Evolutionary conservation across 2,113 vertebrate genomes (phyloP), one percentile per base, ranked within the genome.

Genomic region (Brachypteracias leptosomus): DNA sequence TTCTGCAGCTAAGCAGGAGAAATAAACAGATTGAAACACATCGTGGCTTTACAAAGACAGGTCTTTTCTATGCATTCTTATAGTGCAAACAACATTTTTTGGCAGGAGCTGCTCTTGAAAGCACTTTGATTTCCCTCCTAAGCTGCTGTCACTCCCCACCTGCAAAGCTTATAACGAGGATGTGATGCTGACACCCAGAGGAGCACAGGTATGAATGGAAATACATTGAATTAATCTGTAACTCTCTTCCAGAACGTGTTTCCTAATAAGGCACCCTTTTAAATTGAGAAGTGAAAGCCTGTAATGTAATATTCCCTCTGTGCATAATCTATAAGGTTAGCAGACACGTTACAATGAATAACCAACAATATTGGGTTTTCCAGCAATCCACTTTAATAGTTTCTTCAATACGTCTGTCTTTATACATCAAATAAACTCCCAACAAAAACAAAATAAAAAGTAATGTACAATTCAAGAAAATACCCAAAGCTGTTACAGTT

Each of bases 361-460:
- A 80, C 13, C 20, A 67, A 35, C 42, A 92, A 83, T 28, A 76
- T 19, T 49, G 22, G 16, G 22, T 2, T 57, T 83, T 95, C 57
- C 76, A 86, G 25, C 85, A 52, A 36, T 95, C 28, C 26, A 78
- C 38, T 97, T 97, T 95, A 96, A 97, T 97, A 77, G 74, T 86
- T 90, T 95, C 59, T 93, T 93, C 89, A 42, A 70, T 93, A 62
- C 46, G 49, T 67, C 61, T 78, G 44, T 71, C 33, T 90, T 95
- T 97, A 96, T 93, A 97, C 83, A 95, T 76, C 78, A 95, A 81
- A 93, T 87, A 91, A 88, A 82, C n/a, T 91, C 92, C 28, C 84
- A 94, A 92, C 66, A 74, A 76, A 83, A 67, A 59, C n/a, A n/a
- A n/a, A n/a, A n/a, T n/a, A n/a, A n/a, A 38, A 24, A 21, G 10